Evolutionary conservation across 2,113 vertebrate genomes (phyloP).

Genomic region (Struthidea cinerea): DNA sequence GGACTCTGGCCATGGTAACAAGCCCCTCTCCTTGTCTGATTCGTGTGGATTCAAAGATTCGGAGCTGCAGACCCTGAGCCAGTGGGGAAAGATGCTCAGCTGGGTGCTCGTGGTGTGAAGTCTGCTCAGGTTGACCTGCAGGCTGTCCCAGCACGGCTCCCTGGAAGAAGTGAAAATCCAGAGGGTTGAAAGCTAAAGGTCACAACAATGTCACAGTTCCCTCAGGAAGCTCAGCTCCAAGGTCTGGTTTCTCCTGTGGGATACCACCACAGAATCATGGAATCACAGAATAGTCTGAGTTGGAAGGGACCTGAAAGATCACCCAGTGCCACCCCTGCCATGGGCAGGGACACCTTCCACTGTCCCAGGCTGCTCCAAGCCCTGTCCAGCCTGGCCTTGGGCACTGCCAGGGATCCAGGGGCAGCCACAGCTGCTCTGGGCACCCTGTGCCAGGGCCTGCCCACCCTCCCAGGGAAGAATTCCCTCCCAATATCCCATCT

Average conservation of each 20-base stretch:
- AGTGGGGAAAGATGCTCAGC: neutral
- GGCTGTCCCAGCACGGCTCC: neutral
- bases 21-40: neutral
- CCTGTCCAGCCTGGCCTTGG: accelerated
- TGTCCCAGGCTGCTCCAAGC: accelerated
- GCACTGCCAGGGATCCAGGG: neutral
- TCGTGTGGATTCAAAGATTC: neutral
- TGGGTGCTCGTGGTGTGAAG: neutral
- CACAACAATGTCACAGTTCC: neutral
- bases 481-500: neutral
- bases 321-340: accelerated
- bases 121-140: neutral
- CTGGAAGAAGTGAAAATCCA: neutral
- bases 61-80: neutral
- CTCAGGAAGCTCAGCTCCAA: neutral
- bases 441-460: accelerated
- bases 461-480: accelerated
- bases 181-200: neutral
- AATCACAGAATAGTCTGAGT: neutral
- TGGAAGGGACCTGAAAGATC: neutral
- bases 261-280: neutral
- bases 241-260: neutral
- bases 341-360: neutral
- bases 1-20: neutral
- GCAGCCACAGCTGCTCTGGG: neutral